Base-by-base conservation (phyloP, 2,888 invertebrate genomes). In the Monopis laevigella region DNA sequence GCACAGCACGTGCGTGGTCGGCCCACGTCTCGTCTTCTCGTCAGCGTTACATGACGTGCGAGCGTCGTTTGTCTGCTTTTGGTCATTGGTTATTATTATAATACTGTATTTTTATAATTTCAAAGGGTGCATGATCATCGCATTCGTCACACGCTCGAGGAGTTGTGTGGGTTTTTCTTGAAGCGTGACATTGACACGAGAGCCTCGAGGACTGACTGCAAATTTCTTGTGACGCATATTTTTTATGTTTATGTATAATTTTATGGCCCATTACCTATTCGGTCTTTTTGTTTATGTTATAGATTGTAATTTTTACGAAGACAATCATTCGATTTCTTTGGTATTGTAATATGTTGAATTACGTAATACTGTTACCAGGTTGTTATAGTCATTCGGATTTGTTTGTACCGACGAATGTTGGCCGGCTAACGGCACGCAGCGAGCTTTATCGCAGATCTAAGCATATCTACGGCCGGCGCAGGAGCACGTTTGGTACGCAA, bases 81-180 rank as follows among this genome's bases (percentile, higher is more conserved):
- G 42, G 42, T 42, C 24, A 34, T 24, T 17, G 32, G 16, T 32
- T 32, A 32, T 32, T 10, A 32, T 14, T 17, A n/a, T n/a, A n/a
- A n/a, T n/a, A 32, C 32, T 32, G 17, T n/a, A n/a, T n/a, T n/a
- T n/a, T n/a, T n/a, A n/a, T n/a, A n/a, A n/a, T 17, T 32, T 32
- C 12, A 32, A 16, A 10, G 6, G 11, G 32, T 32, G 32, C 4
- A 16, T 29, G 29, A 19, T 36, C 17, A 32, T 32, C 16, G 32
- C 10, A 13, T n/a, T 39, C 16, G 19, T 13, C 11, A 21, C 11
- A 26, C 26, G 39, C 29, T 52, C 53, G 56, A 56, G 56, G 56
- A 40, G 56, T 51, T 44, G 56, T 51, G 58, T 59, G 62, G 62
- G 59, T 62, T 62, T 62, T 65, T 62, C 64, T 59, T 46, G 42